Base-by-base conservation (phyloP, 2,797 vertebrate genomes). In the Fistularia tabacaria region DNA sequence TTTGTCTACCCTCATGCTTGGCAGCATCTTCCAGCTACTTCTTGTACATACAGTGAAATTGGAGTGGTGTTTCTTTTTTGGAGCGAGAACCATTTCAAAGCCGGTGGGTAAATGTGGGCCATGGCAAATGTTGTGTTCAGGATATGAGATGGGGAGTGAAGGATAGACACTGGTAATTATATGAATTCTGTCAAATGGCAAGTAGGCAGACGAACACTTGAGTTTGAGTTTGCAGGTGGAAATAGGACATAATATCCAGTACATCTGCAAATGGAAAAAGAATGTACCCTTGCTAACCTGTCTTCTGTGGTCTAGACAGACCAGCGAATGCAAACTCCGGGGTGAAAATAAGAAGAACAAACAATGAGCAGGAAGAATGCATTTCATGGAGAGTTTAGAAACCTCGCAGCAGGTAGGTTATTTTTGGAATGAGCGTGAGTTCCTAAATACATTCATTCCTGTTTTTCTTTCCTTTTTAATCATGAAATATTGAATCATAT, bases 141-240 rank as follows among this genome's bases (percentile, higher is more conserved):
- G 82, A 79, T 82, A 79, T 83, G 76, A 81, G 67, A 80, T 66
- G 76, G 55, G 14, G 73, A 73, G 63, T 9, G 46, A 72, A 49
- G 61, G 60, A 72, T 57, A 66, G 69, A 71, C 59, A 49, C 64
- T 64, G 51, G 62, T 73, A 77, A 81, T 82, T 82, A 77, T 73
- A 48, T 60, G 69, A 72, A 73, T 83, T 72, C 79, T 82, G 79
- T 79, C 67, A 77, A 85, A 84, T 58, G 79, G 69, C 61, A 64
- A 59, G 68, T 42, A 61, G 69, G 65, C 10, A 53, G 60, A 69
- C 72, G 54, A 65, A 59, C 50, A 57, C 61, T 71, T 57, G 44
- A 48, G 50, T 65, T 73, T 62, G 39, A 53, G 46, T 74, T 70
- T 72, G 59, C 74, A 82, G 75, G 82, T 83, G 79, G 80, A 85